A percentile compares a stretch with the other conserved stretches of the same genome.
Evolutionary conservation across 2,113 vertebrate species (phyloP).

Genomic region (Aspidoscelis tigris): DNA sequence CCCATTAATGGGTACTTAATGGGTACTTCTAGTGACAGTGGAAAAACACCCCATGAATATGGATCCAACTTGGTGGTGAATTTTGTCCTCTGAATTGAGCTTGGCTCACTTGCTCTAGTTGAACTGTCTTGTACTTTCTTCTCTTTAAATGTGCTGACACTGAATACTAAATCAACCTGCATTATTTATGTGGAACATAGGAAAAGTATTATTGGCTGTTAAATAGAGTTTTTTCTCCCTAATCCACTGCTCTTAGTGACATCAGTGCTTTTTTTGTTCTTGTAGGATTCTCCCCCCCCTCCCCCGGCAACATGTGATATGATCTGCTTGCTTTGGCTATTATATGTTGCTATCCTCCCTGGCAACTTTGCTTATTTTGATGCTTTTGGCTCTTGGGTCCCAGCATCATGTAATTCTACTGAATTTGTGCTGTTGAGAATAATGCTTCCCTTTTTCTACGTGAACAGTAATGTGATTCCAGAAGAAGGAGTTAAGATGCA

Average conservation of each 20-base stretch:
- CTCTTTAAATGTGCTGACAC: slow-evolving; percentile 13
- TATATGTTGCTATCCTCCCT: background rate
- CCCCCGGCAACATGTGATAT: background rate
- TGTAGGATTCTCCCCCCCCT: background rate
- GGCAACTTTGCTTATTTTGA: background rate
- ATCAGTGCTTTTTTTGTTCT: background rate
- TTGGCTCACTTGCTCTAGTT: background rate
- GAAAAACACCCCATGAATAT: background rate
- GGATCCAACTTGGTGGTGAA: background rate
- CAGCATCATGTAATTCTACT: background rate
- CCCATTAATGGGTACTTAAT: too few species aligned
- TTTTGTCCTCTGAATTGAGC: background rate
- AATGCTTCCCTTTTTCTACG: background rate
- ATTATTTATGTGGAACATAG: slow-evolving; percentile 18
- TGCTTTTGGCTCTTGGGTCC: background rate
- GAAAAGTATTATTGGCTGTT: slow-evolving; percentile 7
- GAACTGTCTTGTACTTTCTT: background rate
- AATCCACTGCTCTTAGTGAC: slow-evolving; percentile 13
- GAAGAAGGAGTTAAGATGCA: background rate
- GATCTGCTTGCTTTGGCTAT: background rate
- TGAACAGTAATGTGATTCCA: background rate
- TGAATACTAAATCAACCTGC: background rate
- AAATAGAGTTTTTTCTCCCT: background rate
- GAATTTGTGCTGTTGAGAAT: background rate
- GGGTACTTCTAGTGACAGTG: too few species aligned